Percentiles rank a stretch among this genome's conserved stretches.
Conservation (phyloP, 2,113 vertebrate genomes). For the Pseudorasbora parva region DNA sequence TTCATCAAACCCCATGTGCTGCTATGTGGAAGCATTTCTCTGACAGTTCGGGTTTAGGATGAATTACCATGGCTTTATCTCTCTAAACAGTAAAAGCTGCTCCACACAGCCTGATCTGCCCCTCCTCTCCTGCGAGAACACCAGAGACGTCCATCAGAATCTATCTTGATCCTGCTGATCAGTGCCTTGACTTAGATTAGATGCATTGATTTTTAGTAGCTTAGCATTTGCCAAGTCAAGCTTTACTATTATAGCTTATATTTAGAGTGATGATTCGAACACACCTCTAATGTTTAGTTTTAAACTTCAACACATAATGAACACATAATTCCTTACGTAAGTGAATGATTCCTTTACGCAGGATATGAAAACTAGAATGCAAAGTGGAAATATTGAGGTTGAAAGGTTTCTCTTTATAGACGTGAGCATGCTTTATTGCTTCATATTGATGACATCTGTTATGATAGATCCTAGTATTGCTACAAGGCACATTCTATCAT, state of each 20-base stretch:
- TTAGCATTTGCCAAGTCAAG: background rate
- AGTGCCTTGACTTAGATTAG: slow-evolving; percentile 5
- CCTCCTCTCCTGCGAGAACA: slow-evolving; percentile 39
- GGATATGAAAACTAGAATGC: background rate
- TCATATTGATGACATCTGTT: background rate
- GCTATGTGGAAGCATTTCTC: slow-evolving; percentile 20
- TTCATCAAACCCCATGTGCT: slow-evolving; percentile 39
- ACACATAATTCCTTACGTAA: background rate
- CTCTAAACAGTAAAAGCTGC: slow-evolving; percentile 43
- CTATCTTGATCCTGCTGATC: slow-evolving; percentile 19
- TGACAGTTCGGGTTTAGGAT: slow-evolving; percentile 39
- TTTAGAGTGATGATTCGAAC: background rate
- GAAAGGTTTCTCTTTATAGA: slow-evolving; percentile 1
- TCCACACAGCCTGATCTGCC: background rate
- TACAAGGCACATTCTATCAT: no score
- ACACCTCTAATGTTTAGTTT: background rate
- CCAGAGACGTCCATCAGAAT: slow-evolving; percentile 40
- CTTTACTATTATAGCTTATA: background rate
- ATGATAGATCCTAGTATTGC: no score
- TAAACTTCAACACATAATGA: background rate
- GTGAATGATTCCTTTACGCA: background rate
- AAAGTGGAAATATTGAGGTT: slow-evolving; percentile 5
- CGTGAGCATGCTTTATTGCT: slow-evolving; percentile 4
- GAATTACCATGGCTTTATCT: slow-evolving; percentile 47
- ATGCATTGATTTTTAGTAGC: slow-evolving; percentile 39